A percentile compares a stretch with the other conserved stretches of the same genome.
These are phyloP conservation scores for Tenthredo amoena DNA, from an alignment of 2,888 invertebrate genomes.

Conservation along the genomic window DNA sequence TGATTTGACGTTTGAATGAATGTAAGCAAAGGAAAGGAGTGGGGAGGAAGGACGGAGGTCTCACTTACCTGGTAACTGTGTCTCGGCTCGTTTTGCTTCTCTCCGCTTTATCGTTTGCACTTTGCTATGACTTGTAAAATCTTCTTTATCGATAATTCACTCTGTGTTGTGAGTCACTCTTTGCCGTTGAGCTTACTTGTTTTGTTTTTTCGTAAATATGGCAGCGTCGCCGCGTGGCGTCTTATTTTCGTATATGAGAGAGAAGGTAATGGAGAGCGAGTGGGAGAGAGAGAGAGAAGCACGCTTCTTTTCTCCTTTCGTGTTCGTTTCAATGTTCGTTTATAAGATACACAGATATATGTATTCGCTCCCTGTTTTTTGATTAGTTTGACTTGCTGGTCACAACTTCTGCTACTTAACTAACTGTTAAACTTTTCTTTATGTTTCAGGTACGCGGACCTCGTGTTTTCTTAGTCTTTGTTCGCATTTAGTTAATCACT, in stretches of 20 bases:
- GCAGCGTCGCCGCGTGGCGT: neutral
- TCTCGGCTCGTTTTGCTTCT: neutral
- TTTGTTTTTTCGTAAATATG: neutral
- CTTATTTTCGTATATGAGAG: neutral
- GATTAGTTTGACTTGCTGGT: neutral
- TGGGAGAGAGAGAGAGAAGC: constrained; percentile 6
- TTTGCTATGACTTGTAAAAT: neutral
- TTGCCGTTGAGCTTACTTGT: neutral
- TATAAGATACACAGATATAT: neutral
- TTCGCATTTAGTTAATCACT: neutral
- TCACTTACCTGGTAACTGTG: constrained; percentile 22
- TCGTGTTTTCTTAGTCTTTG: constrained; percentile 3
- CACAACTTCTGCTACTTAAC: neutral
- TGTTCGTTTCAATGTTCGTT: neutral
- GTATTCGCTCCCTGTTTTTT: constrained; percentile 11
- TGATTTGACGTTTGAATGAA: neutral
- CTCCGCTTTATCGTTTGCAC: neutral
- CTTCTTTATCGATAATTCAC: constrained; percentile 1
- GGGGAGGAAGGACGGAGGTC: neutral
- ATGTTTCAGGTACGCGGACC: constrained; percentile 23
- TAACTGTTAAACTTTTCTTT: neutral
- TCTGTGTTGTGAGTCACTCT: neutral
- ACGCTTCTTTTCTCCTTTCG: constrained; percentile 8
- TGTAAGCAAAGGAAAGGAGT: neutral
- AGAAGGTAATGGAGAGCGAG: neutral